Evolutionary conservation across 2,113 vertebrate genomes (phyloP), one percentile per base, ranked within the genome.

Genomic region (Trichechus manatus): DNA sequence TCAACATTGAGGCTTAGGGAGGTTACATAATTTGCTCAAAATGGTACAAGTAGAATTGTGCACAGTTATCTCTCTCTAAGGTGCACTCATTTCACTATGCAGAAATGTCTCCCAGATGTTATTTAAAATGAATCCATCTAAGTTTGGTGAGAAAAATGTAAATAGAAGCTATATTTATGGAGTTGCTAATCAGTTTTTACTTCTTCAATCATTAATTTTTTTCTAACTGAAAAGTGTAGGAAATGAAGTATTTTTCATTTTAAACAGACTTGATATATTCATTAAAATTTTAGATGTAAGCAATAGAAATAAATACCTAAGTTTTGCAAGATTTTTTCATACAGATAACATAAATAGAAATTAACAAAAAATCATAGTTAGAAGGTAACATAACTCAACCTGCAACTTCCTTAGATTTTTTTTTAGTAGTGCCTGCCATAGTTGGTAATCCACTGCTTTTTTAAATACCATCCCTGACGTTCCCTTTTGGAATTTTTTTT

Each of bases 201-300:
- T 81, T 96, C 47, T 83, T 78, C 27, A 61, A 72, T 66, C 8
- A 85, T 64, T 27, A 77, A 47, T 90, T 87, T 9, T 85, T 94
- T 7, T 92, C 10, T 83, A 88, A 61, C 14, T 91, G 15, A 39
- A 31, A 85, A 3, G 50, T 11, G 15, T 39, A 91, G 14, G 7
- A 23, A 9, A 31, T 72, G 66, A 85, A 39, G 15, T 2, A 9
- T 53, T 91, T 89, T 82, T 3, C 70, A 74, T 94, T 68, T 61
- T 84, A 72, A 81, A 68, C 39, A 78, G 31, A 33, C 36, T 50
- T 74, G 59, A 29, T 9, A 5, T 63, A 68, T 33, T 56, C 88
- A 36, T 68, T 80, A 75, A 93, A 94, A 78, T 68, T 80, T 53
- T 27, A 3, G 3, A 8, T 36, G 33, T 66, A 81, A 72, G 1